Conservation (phyloP, 1,140 invertebrate species). For the Laupala kohalensis region DNA sequence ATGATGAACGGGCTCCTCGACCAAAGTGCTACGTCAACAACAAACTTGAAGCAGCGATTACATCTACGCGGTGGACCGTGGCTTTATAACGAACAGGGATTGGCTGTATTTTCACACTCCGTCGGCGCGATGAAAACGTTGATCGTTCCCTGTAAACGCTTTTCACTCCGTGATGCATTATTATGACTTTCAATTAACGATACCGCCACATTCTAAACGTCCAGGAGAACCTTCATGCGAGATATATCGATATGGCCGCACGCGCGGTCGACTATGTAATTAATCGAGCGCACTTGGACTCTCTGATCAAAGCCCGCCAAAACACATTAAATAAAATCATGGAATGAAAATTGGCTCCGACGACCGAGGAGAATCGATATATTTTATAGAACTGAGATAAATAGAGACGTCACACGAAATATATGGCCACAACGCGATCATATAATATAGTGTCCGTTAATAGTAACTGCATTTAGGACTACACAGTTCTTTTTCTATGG, state of each 20-base stretch:
- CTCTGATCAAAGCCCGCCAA: too few species aligned
- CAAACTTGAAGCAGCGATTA: background rate
- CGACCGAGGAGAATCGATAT: too few species aligned
- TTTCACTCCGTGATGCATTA: background rate
- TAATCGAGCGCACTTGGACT: background rate
- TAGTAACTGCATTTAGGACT: too few species aligned
- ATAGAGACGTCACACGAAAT: too few species aligned
- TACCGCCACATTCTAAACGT: background rate
- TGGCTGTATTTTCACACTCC: background rate
- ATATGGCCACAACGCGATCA: too few species aligned
- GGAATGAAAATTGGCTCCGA: too few species aligned
- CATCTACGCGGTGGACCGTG: background rate
- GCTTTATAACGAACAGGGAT: background rate
- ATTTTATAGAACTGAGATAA: too few species aligned
- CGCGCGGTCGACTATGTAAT: background rate
- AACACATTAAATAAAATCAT: too few species aligned
- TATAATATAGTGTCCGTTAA: too few species aligned
- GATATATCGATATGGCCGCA: background rate
- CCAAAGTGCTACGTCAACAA: background rate
- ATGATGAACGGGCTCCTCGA: too few species aligned
- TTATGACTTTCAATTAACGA: background rate
- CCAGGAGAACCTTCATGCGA: background rate
- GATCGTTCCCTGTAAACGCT: background rate
- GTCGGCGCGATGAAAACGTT: background rate
- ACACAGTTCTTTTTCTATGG: too few species aligned